Evolutionary conservation across 1,140 invertebrate genomes (phyloP), one percentile per base, ranked within the genome.

Genomic region (Zophobas morio): DNA sequence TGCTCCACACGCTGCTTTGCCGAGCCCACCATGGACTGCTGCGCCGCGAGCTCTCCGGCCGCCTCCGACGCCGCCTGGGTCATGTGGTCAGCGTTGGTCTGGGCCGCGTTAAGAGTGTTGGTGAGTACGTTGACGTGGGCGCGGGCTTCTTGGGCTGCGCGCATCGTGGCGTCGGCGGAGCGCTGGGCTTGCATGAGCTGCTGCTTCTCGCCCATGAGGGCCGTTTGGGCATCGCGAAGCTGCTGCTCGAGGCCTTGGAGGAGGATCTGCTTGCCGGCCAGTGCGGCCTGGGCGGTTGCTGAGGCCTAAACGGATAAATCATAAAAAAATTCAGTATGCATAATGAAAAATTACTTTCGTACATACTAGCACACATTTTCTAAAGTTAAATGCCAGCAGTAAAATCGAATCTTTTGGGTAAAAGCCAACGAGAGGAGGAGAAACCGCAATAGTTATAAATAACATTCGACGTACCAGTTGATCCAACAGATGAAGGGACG

Each of bases 21-120:
- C 2, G 91, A 88, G 1, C 91, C 91, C 1, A 93, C 90, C 92
- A 93, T 93, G 1, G 90, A 89, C n/a, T 90, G 91, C 81, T 93
- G 92, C 0, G 92, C 91, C 0, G 91, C 92, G 1, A 92, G 84
- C 84, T 93, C 91, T 2, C 91, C 91, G 0, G 91, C 90, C 0
- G 92, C 89, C 81, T 92, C 91, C 0, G 89, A 88, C 0, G 92
- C 91, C 1, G 92, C 91, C 80, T 90, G 89, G 33, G 89, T 88
- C 0, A 92, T 91, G 77, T 92, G 91, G 35, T 93, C 91, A 1
- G 89, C 88, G 2, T 91, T 92, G 0, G 91, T 89, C 83, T 92
- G 91, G 0, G 92, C 92, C 1, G 91, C 90, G 82, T 93, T 93
- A 77, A 93, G 79, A 1, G 91, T 92, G 2, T 91, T 90, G 36